Percentiles rank a stretch among this genome's conserved stretches.
Evolutionary conservation across 2,888 invertebrate species (phyloP).

Genomic region (Lobophora halterata): DNA sequence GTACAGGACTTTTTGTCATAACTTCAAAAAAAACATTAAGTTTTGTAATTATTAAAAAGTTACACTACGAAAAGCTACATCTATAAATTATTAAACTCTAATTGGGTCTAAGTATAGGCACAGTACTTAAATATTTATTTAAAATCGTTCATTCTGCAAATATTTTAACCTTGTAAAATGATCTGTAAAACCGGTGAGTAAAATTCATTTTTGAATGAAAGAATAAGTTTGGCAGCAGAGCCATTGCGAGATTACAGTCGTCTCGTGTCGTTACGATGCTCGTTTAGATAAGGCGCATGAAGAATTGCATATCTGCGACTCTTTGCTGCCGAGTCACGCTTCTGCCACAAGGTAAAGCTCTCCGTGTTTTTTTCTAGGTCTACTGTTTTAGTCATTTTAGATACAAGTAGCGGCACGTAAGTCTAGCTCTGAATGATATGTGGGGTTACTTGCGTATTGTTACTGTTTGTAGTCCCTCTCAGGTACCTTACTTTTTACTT

Average conservation of each 20-base stretch:
- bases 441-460: too few species aligned
- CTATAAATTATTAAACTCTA: conserved; percentile 25
- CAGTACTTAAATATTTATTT: conserved; percentile 37
- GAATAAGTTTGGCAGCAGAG: conserved; percentile 39
- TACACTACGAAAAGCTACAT: conserved; percentile 11
- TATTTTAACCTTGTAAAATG: conserved; percentile 25
- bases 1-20: too few species aligned
- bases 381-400: too few species aligned
- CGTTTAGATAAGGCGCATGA: conserved; percentile 76
- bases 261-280: conserved; percentile 71
- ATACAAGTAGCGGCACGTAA: too few species aligned
- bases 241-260: conserved; percentile 69
- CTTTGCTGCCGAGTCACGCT: conserved; percentile 44
- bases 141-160: conserved; percentile 43
- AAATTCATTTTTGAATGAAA: conserved; percentile 41
- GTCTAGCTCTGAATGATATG: too few species aligned
- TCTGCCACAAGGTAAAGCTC: conserved; percentile 8
- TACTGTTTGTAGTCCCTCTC: too few species aligned
- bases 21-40: too few species aligned
- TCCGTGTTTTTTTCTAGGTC: too few species aligned
- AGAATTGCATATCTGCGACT: conserved; percentile 70
- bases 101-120: too few species aligned
- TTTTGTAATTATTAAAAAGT: too few species aligned
- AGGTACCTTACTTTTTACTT: too few species aligned
- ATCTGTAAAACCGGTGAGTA: conserved; percentile 31